Evolutionary conservation across 1,140 invertebrate genomes (phyloP).

Genomic region (Pristionchus pacificus): DNA sequence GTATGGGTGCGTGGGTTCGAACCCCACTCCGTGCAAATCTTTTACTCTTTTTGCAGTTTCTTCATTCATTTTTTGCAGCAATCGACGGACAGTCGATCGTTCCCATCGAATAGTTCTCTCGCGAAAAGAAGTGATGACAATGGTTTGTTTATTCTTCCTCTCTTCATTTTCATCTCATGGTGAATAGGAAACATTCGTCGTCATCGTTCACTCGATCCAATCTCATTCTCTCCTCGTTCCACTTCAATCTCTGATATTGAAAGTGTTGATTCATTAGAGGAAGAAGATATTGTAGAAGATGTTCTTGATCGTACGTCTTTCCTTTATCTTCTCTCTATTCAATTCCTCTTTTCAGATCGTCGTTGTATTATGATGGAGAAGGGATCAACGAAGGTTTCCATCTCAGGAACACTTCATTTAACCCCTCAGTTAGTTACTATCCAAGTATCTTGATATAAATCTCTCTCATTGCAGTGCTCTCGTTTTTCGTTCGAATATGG

Average conservation of each 20-base stretch:
- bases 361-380: background rate
- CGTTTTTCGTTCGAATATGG: background rate
- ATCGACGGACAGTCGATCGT: too few relatives aligned
- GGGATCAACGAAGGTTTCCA: background rate
- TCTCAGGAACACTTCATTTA: background rate
- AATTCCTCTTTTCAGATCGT: background rate
- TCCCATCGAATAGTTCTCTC: background rate
- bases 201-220: too few relatives aligned
- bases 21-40: conserved; percentile 16
- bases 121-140: background rate
- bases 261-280: too few relatives aligned
- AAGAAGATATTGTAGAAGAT: background rate
- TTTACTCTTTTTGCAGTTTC: too few relatives aligned
- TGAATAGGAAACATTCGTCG: background rate
- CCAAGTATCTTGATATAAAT: background rate
- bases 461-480: background rate
- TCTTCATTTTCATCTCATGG: background rate
- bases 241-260: too few relatives aligned
- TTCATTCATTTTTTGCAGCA: too few relatives aligned
- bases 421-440: background rate
- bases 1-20: conserved; percentile 29
- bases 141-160: background rate
- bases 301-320: background rate
- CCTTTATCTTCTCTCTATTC: background rate
- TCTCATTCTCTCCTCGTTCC: too few relatives aligned